Base-by-base conservation (phyloP, 2,797 vertebrate species). In the Avahi laniger region DNA sequence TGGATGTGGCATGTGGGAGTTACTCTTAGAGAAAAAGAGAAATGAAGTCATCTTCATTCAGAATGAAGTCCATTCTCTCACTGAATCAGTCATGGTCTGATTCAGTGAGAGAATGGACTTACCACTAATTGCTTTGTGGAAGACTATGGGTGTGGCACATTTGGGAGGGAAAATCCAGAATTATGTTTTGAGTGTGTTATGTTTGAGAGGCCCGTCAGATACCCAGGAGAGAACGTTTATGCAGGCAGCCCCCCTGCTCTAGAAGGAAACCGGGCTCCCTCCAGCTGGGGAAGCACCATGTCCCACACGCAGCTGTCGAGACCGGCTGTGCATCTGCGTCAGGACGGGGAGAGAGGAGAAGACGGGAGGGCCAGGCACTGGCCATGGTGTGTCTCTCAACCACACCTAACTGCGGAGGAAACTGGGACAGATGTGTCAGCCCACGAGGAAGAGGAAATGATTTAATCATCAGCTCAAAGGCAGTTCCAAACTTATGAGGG, bases 261-360 rank as follows among this genome's bases (percentile, higher is more conserved):
- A 22, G 5, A 13, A 46, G 38, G 22, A 89, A 69, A 61, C 15
- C 28, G 22, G 4, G 10, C 1, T 17, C 22, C 57, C 73, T 67
- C 9, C 30, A 11, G 9, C 30, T 17, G 9, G 46, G 22, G 35
- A 28, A 33, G 33, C 8, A 12, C 41, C 65, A 24, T 5, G 33
- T 11, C 46, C n/a, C 33, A 2, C 28, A 46, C 7, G 30, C 7
- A 61, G 30, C 30, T 35, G 48, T 43, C 30, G 54, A 46, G 38
- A 30, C 24, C 22, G 0, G 4, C 35, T 14, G 26, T 8, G 33
- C 38, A 26, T 43, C 35, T 33, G 59, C 4, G 12, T 33, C 48
- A 30, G 48, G 18, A 26, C 0, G 1, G 17, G 15, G 26, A n/a
- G 8, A 17, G 2, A 38, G 28, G 26, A 50, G 0, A 30, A 26